A percentile compares a stretch with the other conserved stretches of the same genome.
These are phyloP conservation scores for Sebastiscus tertius DNA, from an alignment of 2,797 vertebrate genomes.

Conservation along the genomic window DNA sequence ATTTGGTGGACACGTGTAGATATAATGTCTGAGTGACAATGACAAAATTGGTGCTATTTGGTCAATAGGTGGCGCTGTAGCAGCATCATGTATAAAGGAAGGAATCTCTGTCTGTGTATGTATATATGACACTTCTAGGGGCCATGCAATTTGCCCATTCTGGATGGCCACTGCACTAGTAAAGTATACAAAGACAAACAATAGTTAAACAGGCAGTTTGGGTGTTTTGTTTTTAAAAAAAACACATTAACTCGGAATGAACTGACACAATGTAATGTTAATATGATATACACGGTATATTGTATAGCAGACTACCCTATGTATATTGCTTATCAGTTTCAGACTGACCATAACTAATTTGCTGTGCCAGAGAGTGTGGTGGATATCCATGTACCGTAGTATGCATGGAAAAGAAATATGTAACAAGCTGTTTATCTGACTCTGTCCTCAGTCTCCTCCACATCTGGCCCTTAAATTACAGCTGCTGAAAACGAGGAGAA, in stretches of 20 bases:
- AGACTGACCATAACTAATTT: conserved; percentile 11
- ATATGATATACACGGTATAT: neutral
- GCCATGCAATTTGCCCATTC: too few relatives aligned
- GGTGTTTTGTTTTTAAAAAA: neutral
- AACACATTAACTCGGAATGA: neutral
- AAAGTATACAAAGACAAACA: neutral
- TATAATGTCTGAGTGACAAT: too few relatives aligned
- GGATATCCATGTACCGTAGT: conserved; percentile 39
- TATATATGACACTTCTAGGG: too few relatives aligned
- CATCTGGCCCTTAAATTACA: conserved; percentile 86
- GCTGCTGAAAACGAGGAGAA: conserved; percentile 80
- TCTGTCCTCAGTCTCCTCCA: conserved; percentile 76
- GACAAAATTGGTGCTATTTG: neutral
- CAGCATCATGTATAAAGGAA: neutral
- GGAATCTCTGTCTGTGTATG: too few relatives aligned
- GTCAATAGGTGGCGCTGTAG: neutral
- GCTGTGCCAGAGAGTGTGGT: neutral
- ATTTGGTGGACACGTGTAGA: neutral
- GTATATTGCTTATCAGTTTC: conserved; percentile 8
- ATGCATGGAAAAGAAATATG: conserved; percentile 69
- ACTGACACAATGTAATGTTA: neutral
- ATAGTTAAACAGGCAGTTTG: neutral
- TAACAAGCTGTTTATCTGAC: conserved; percentile 78
- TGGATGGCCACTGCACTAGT: neutral
- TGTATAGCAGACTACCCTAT: neutral